Evolutionary conservation across 2,888 invertebrate species (phyloP), one percentile per base, ranked within the genome.

Genomic region (Cylloceria caligata): DNA sequence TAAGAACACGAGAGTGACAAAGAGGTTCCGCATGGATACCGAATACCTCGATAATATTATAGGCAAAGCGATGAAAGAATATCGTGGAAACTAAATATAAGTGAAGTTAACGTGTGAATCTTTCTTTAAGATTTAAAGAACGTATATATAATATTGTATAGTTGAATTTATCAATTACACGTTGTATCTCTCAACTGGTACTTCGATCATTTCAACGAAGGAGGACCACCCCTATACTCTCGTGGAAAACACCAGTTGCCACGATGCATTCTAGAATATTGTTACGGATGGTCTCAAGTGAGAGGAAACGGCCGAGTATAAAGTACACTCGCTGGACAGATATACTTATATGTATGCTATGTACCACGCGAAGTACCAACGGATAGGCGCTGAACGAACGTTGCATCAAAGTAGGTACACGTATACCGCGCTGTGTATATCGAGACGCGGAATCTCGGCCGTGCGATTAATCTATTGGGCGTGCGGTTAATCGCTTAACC

Each of bases 401-500:
- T 11, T 21, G 19, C 42, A 34, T 75, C 42, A 47, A 13, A 24
- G 11, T 24, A 69, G 39, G 24, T 19, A 39, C 16, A 55, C 42
- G 68, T 42, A 64, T 39, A 21, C 21, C 11, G 27, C 47, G n/a
- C 42, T 34, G 42, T 34, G 45, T 30, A 24, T 49, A 27, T 80
- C 74, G 82, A 80, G 39, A 67, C 68, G 68, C 47, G 69, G 74
- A 83, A 84, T 68, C 62, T 85, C 74, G 45, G 62, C 27, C 81
- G 73, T 69, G 62, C 84, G 88, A 90, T 89, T 87, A 88, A 89
- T 89, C 89, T 86, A 85, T 68, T 76, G 85, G 81, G 84, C 86
- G 86, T 78, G 86, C 87, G 86, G 86, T 88, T 88, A 89, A 90
- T 90, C 89, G 89, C 85, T 88, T 86, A 87, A 85, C 86, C 83